Evolutionary conservation across 2,113 vertebrate species (phyloP).

Genomic region (Butastur rufipennis): DNA sequence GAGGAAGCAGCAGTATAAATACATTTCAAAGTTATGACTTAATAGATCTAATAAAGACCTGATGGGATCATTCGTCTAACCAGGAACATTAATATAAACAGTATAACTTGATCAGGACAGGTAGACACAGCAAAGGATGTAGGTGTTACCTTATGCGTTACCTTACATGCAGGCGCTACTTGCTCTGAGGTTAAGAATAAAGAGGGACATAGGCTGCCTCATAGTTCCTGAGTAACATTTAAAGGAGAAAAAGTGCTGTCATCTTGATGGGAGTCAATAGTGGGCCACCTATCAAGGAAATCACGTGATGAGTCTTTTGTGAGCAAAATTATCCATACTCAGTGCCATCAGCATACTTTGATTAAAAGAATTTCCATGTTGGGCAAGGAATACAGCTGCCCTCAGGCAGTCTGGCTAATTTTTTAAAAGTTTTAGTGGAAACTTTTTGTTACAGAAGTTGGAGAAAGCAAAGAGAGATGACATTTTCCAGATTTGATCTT

Average conservation of each 20-base stretch:
- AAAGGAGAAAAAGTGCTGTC: not conserved
- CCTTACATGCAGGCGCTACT: not conserved
- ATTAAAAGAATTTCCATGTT: not conserved
- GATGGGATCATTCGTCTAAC: not conserved
- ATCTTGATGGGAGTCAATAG: not conserved
- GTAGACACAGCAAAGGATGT: not conserved
- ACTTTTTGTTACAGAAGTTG: not conserved
- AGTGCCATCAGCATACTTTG: not conserved
- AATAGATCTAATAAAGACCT: not conserved
- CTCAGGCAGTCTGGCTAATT: not conserved
- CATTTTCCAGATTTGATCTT: not conserved
- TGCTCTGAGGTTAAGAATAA: not conserved
- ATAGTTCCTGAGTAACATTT: not conserved
- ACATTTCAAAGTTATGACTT: not conserved
- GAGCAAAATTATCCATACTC: not conserved
- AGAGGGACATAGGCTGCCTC: not conserved
- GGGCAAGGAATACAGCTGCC: not conserved
- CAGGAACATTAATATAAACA: not conserved
- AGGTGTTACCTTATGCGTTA: not conserved
- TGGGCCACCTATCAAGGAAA: not conserved
- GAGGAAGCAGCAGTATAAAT: not conserved
- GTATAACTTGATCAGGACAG: not conserved
- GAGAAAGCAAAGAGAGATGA: not conserved
- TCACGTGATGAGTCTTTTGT: not conserved
- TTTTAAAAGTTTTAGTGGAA: not conserved